A percentile compares a stretch with the other conserved stretches of the same genome.
Conservation (phyloP, 2,888 invertebrate genomes). For the Folsomia manolachei region DNA sequence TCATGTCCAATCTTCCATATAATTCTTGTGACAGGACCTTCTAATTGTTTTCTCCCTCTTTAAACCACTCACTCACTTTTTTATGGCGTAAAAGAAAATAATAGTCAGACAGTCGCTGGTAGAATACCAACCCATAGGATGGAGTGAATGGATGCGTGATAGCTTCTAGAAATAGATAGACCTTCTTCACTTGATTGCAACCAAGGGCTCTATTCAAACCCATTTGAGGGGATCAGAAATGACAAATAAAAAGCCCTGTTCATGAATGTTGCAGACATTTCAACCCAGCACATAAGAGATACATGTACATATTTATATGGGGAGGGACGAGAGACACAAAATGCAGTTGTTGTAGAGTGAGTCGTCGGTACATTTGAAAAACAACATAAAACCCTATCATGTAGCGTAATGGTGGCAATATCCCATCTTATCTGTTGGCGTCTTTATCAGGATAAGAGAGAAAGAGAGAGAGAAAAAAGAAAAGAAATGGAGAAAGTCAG, state of each 20-base stretch:
- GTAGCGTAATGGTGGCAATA: slow-evolving; percentile 1
- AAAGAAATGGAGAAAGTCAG: neutral
- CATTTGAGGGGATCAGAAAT: neutral
- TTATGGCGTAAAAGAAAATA: neutral
- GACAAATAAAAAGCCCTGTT: slow-evolving; percentile 2
- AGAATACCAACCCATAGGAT: too few relatives aligned
- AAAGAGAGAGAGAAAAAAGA: neutral
- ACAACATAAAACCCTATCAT: slow-evolving; percentile 7
- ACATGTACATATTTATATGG: too few relatives aligned
- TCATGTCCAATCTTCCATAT: slow-evolving; percentile 9
- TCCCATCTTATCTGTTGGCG: slow-evolving; percentile 40
- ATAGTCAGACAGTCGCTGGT: neutral
- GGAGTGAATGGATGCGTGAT: neutral
- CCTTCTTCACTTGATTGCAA: neutral
- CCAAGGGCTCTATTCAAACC: neutral
- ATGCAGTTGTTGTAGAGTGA: neutral
- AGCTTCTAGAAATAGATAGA: neutral
- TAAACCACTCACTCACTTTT: neutral
- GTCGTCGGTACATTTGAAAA: too few relatives aligned
- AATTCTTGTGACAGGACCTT: neutral
- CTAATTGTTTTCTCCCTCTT: slow-evolving; percentile 8
- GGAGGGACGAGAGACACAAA: too few relatives aligned
- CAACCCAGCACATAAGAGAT: neutral
- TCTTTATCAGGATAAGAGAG: slow-evolving; percentile 38
- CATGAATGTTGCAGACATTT: neutral